Percentiles rank a stretch among this genome's conserved stretches.
Evolutionary conservation across 1,140 invertebrate genomes (phyloP).

Genomic region (Leptinotarsa lineolata): DNA sequence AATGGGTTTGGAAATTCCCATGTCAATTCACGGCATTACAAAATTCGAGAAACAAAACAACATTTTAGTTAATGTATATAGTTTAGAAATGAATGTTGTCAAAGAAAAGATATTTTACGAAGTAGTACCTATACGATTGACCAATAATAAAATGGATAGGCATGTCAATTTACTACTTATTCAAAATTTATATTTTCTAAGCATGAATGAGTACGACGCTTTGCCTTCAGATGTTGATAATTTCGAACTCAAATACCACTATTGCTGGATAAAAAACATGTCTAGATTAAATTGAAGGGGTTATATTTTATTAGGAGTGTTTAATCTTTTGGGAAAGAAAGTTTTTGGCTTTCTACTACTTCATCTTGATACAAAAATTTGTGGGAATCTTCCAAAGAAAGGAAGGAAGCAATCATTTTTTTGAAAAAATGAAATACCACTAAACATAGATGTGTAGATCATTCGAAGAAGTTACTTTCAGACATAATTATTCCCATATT

Average conservation of each 20-base stretch:
- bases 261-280: constrained; percentile 48
- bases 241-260: constrained; percentile 41
- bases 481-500: too few relatives aligned
- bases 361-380: too few relatives aligned
- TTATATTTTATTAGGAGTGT: too few relatives aligned
- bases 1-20: not conserved
- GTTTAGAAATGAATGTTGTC: constrained; percentile 25
- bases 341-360: too few relatives aligned
- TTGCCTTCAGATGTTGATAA: constrained; percentile 11
- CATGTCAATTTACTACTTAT: constrained; percentile 48
- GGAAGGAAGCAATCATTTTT: too few relatives aligned
- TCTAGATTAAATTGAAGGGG: too few relatives aligned
- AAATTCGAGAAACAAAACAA: constrained; percentile 13
- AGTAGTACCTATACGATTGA: not conserved
- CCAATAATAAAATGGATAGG: constrained; percentile 31
- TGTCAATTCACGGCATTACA: not conserved
- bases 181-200: constrained; percentile 37
- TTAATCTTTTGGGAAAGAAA: too few relatives aligned
- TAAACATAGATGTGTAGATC: too few relatives aligned
- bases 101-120: constrained; percentile 22
- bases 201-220: constrained; percentile 30
- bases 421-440: too few relatives aligned
- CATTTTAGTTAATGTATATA: constrained; percentile 39
- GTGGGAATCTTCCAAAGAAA: too few relatives aligned
- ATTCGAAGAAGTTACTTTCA: too few relatives aligned